phyloP scores from a whole-genome alignment of 1,140 invertebrate genomes.

The Formica exsecta region DNA sequence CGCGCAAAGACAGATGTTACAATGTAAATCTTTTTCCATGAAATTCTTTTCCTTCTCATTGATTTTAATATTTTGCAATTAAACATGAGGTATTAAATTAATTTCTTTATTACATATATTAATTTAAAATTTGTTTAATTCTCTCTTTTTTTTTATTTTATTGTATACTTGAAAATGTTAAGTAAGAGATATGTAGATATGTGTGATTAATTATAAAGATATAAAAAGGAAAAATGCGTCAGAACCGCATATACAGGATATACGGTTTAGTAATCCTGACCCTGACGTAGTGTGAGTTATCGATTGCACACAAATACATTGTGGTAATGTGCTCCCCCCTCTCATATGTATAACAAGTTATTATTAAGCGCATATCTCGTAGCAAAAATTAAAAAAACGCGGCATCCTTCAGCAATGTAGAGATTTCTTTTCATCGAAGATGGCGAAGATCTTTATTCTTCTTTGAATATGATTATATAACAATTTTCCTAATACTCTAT shows the following conservation, averaged over 20 bases:
- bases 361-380: constrained; percentile 20
- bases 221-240: background rate
- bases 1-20: constrained; percentile 1
- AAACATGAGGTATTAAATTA: background rate
- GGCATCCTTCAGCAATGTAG: background rate
- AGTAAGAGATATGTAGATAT: background rate
- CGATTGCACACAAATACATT: constrained; percentile 32
- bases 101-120: background rate
- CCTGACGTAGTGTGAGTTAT: constrained; percentile 22
- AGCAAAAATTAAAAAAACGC: constrained; percentile 21
- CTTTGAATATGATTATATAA: background rate
- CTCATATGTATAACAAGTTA: background rate
- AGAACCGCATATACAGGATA: background rate
- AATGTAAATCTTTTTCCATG: background rate
- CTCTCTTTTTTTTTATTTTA: background rate
- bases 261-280: constrained; percentile 37
- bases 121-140: background rate
- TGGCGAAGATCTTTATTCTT: background rate
- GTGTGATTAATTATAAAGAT: constrained; percentile 22
- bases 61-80: background rate
- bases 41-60: background rate
- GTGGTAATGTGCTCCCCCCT: background rate
- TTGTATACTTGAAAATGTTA: background rate
- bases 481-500: background rate
- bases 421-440: constrained; percentile 5